Conservation (phyloP, 2,113 vertebrate genomes). For the Equus quagga region DNA sequence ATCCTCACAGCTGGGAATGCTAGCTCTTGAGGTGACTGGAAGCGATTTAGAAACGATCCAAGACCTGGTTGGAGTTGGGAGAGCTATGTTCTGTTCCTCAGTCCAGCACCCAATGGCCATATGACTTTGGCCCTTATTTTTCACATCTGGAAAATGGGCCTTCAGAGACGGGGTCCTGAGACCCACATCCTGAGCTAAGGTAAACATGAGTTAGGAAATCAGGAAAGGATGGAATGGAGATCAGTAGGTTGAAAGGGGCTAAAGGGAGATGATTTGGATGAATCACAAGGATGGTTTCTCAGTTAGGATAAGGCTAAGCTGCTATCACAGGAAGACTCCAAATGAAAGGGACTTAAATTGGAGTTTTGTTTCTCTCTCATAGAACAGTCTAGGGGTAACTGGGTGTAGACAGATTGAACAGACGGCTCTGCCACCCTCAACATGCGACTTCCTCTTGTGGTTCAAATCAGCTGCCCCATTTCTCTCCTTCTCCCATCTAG, state of each 20-base stretch:
- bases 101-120: too few species aligned
- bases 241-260: background rate
- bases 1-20: background rate
- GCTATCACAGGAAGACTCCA: background rate
- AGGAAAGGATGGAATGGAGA: background rate
- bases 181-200: background rate
- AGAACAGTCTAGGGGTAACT: background rate
- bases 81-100: background rate
- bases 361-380: background rate
- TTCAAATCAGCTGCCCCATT: background rate
- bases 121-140: background rate
- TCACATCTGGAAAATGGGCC: background rate
- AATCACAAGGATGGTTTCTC: background rate
- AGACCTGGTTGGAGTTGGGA: background rate
- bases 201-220: background rate
- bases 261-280: background rate
- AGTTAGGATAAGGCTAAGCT: background rate
- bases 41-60: background rate
- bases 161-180: background rate
- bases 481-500: background rate
- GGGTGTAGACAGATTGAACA: background rate
- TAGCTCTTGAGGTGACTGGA: background rate
- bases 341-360: background rate
- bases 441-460: background rate
- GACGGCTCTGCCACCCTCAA: background rate